These are phyloP conservation scores for Motacilla alba DNA, from an alignment of 2,113 vertebrate species.

Conservation along the genomic window DNA sequence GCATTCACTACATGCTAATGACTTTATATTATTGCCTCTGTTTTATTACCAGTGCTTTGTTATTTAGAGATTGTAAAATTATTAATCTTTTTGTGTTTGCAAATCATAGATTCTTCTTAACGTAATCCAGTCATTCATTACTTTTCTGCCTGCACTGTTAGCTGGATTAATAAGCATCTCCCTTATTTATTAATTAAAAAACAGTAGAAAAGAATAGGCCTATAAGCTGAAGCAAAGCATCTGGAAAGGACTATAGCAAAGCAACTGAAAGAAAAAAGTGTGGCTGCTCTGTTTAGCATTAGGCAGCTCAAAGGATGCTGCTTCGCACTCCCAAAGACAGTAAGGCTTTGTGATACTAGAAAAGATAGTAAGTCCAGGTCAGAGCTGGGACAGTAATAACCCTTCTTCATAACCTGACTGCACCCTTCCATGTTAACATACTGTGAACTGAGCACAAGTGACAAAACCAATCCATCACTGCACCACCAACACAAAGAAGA, in stretches of 20 bases:
- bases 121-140: background rate
- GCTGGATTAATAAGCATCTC: conserved; percentile 1
- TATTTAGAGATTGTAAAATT: conserved; percentile 10
- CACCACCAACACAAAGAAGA: conserved; percentile 88
- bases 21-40: background rate
- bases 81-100: background rate
- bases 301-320: background rate
- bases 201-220: background rate
- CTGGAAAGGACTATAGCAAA: background rate
- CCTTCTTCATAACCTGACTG: conserved; percentile 90
- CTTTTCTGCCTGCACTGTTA: background rate
- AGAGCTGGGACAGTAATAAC: conserved; percentile 81
- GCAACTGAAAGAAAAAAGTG: background rate
- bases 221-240: background rate
- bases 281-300: background rate
- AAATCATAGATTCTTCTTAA: background rate
- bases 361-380: conserved; percentile 77
- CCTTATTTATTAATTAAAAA: conserved; percentile 12
- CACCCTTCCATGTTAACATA: conserved; percentile 99
- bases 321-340: background rate
- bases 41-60: background rate
- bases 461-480: conserved; percentile 99
- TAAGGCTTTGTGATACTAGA: conserved; percentile 57
- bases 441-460: conserved; percentile 97
- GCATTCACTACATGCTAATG: background rate